Base-by-base conservation (phyloP, 2,113 vertebrate genomes). In the Pterocles gutturalis region DNA sequence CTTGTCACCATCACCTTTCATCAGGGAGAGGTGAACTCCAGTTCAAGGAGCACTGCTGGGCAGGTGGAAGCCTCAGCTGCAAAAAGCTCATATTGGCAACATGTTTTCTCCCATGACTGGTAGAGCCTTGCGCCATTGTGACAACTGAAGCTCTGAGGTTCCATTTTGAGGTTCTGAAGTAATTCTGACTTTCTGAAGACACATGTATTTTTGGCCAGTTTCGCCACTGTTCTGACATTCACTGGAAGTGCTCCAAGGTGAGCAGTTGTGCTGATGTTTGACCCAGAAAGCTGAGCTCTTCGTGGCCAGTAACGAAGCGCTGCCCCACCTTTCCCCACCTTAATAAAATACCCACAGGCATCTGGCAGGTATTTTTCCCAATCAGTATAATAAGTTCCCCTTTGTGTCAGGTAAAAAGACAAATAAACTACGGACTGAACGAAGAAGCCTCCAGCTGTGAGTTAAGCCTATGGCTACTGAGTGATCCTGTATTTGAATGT, bases 1-100 rank as follows among this genome's bases (percentile, higher is more conserved):
- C 55, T 46, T 26, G 33, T 34, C 45, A 31, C 62, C 49, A 24
- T 20, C 75, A 38, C 36, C 55, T 65, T 45, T 38, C 1, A 0
- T 7, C 1, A 0, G 5, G 25, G 29, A 76, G 69, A 38, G 36
- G 5, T 61, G 41, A 60, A 28, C 51, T 34, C 25, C 2, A 1
- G 26, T 53, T 43, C 1, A 0, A n/a, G 49, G 34, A 87, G 48
- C 34, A 38, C 24, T 1, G 2, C 12, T 2, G 5, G 20, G 21
- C 49, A 48, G 49, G n/a, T 33, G 36, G 66, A 80, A 51, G 60
- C n/a, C 33, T 83, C 54, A 21, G 54, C 49, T 75, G 55, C 55
- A 70, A 58, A 57, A 69, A 49, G 4, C 20, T 70, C 26, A 7
- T 29, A 10, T 18, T 36, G 7, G n/a, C 26, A 76, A 17, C 3